Evolutionary conservation across 2,888 invertebrate species (phyloP).

Genomic region (Mayetiola destructor): DNA sequence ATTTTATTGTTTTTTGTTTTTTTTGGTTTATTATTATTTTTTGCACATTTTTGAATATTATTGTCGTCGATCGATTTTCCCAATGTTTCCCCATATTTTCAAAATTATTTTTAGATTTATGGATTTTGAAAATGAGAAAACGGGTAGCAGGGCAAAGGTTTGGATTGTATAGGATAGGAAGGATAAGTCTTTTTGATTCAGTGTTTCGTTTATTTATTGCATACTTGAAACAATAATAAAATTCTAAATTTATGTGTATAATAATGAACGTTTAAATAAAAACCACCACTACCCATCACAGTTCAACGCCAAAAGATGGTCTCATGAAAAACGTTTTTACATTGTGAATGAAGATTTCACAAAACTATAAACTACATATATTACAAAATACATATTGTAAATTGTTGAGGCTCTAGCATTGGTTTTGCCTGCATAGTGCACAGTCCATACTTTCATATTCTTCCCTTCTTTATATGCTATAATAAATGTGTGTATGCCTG

Average conservation of each 20-base stretch:
- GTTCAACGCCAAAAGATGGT: no score
- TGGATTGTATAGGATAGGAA: neutral
- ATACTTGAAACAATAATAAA: conserved; percentile 6
- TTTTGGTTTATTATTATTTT: neutral
- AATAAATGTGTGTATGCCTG: no score
- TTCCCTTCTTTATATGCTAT: no score
- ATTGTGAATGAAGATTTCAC: no score
- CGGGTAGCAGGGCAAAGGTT: neutral
- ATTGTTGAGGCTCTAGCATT: no score
- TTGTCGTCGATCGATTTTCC: neutral
- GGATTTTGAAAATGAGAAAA: neutral
- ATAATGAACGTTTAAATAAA: no score
- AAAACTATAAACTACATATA: no score
- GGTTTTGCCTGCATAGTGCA: no score
- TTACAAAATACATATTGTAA: no score
- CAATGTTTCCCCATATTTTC: neutral
- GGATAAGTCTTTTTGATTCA: conserved; percentile 1
- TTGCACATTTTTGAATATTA: neutral
- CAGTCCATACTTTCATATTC: no score
- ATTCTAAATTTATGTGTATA: conserved; percentile 3
- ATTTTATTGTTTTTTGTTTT: conserved; percentile 3
- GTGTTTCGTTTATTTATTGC: conserved; percentile 11
- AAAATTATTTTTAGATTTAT: neutral
- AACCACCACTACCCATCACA: no score
- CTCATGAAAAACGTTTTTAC: no score